Percentiles rank a stretch among this genome's conserved stretches.
Conservation (phyloP, 2,113 vertebrate genomes). For the Bubalus kerabau region DNA sequence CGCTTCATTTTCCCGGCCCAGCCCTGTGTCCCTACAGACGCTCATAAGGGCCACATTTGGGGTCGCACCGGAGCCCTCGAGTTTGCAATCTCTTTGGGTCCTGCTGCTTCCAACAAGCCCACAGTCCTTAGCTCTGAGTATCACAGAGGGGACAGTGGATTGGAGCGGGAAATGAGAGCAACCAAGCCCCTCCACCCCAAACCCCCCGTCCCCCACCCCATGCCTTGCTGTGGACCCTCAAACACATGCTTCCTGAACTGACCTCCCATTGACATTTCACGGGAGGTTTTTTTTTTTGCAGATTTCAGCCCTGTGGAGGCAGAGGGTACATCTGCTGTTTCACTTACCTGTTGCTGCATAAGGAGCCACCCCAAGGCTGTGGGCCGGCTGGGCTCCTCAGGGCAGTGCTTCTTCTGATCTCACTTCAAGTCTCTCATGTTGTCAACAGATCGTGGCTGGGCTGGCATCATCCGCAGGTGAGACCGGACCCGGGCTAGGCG, state of each 20-base stretch:
- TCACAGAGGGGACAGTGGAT: not conserved
- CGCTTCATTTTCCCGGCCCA: not conserved
- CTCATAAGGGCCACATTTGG: not conserved
- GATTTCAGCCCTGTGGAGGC: not conserved
- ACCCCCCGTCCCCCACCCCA: rapidly evolving
- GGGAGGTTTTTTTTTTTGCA: not conserved
- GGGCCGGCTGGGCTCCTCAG: not conserved
- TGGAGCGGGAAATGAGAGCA: not conserved
- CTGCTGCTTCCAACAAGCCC: not conserved
- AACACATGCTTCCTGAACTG: not conserved
- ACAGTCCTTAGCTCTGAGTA: not conserved
- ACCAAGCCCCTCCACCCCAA: not conserved
- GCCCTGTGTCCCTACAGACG: not conserved
- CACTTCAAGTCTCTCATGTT: too few species aligned
- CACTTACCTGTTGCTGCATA: rapidly evolving
- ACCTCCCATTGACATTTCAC: not conserved
- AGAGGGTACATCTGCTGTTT: rapidly evolving
- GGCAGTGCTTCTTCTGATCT: not conserved
- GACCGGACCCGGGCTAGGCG: too few species aligned
- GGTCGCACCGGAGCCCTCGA: not conserved
- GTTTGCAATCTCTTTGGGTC: not conserved
- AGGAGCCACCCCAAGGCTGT: not conserved
- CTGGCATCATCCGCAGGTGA: not conserved
- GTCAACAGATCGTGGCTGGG: not conserved
- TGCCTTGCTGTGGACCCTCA: rapidly evolving